Base-by-base conservation (phyloP, 1,140 invertebrate genomes). In the Tetramorium parvispinum region DNA sequence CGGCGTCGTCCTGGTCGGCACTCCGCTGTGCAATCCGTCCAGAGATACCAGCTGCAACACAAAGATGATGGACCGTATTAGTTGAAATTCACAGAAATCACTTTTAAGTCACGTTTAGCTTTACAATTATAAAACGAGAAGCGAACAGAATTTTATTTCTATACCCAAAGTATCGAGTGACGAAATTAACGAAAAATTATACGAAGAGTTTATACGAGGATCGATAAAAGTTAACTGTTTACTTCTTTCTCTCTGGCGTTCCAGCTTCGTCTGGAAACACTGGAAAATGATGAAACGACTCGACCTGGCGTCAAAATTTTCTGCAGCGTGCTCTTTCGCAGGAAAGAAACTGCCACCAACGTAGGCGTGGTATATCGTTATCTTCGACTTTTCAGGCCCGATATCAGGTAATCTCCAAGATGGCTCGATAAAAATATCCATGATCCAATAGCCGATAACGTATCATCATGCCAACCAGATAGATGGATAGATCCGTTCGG, bases 1-100 rank as follows among this genome's bases (percentile, higher is more conserved):
- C 78, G 98, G 97, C 88, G 98, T 99, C 70, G 98, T 99, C 93
- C 97, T 96, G 53, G 98, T 98, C 63, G 98, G 98, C 87, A 98
- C 97, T 89, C 98, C 98, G 93, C 97, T 97, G 93, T 97, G 97
- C 91, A 98, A 95, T 87, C 97, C 97, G 95, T 98, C 98, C 93
- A 98, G 96, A 92, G 97, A 97, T 78, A 97, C 96, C 95, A 98
- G 97, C 98, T 98, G 96, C 13, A 97, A 97, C 63, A 53, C 10
- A 6, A 73, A 73, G 68, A 88, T n/a, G 49, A 83, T 3, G 32
- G 18, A 32, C 0, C 1, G 21, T n/a, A 11, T 88, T 78, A 63
- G 37, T 55, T 40, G 24, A 59, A 21, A 59, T 55, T 8, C 40
- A 27, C 16, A 27, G 16, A 18, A 32, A 10, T 51, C 37, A n/a